phyloP scores from a whole-genome alignment of 2,888 invertebrate genomes.

The Ferdinandea cuprea region DNA sequence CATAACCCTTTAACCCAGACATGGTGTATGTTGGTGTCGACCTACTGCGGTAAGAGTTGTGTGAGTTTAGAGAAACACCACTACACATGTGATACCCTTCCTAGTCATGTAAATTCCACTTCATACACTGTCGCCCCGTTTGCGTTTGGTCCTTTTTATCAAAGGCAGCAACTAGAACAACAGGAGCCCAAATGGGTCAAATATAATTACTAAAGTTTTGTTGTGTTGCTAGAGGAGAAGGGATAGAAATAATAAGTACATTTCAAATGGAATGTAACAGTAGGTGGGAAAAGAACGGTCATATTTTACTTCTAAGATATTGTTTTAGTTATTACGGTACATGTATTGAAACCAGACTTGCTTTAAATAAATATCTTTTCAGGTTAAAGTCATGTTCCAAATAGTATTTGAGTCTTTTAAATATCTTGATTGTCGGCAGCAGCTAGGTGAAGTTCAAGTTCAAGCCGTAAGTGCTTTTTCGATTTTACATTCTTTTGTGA shows the following conservation, averaged over 20 bases:
- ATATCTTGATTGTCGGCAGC: no score
- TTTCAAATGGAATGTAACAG: background rate
- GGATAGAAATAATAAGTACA: conserved; percentile 21
- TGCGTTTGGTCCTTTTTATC: background rate
- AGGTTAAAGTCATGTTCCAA: no score
- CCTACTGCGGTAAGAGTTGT: no score
- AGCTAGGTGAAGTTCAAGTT: no score
- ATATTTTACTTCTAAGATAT: background rate
- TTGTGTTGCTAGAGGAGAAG: conserved; percentile 15
- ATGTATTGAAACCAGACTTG: no score
- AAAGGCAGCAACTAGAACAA: background rate
- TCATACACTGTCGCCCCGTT: no score
- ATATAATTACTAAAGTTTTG: conserved; percentile 41
- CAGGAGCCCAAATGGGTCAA: conserved; percentile 47
- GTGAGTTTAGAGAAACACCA: conserved; percentile 22
- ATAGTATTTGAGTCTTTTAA: no score
- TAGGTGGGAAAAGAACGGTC: conserved; percentile 2
- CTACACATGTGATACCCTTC: conserved; percentile 34
- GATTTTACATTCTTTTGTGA: no score
- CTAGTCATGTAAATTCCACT: background rate
- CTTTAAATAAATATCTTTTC: no score
- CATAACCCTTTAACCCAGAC: conserved; percentile 51
- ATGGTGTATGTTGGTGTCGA: conserved; percentile 6
- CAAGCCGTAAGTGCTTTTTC: no score
- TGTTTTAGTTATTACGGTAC: no score